phyloP scores from a whole-genome alignment of 2,113 vertebrate genomes.

The cattle (Bos taurus) region DNA sequence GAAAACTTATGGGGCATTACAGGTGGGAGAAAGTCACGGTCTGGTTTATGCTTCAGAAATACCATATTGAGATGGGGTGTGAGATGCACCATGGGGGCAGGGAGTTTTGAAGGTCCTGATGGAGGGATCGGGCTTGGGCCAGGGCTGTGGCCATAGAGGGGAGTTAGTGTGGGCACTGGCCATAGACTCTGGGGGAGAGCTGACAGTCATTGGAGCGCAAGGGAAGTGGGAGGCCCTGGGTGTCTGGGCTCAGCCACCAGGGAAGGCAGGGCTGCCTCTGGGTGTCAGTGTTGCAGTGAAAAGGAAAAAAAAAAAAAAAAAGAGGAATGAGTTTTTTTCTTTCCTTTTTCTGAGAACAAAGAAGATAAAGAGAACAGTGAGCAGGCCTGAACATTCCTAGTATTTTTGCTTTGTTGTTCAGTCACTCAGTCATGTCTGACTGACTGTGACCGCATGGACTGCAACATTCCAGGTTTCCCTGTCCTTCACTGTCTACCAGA shows the following conservation, averaged over 20 bases:
- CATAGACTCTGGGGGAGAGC: neutral
- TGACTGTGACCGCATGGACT: accelerated
- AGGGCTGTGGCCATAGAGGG: neutral
- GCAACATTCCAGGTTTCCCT: neutral
- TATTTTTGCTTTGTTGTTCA: neutral
- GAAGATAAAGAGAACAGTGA: neutral
- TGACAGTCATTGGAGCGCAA: neutral
- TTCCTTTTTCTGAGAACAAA: neutral
- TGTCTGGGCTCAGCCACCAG: neutral
- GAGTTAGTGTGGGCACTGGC: neutral
- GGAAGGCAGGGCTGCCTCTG: neutral
- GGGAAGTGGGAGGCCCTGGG: neutral
- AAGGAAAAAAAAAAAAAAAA: neutral
- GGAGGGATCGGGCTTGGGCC: neutral
- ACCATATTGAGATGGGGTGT: neutral
- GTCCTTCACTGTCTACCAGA: neutral
- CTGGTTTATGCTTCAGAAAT: neutral
- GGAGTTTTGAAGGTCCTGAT: neutral
- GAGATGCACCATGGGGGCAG: neutral
- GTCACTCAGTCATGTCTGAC: neutral
- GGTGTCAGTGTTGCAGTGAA: neutral
- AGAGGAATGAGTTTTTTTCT: neutral
- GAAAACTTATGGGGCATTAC: neutral
- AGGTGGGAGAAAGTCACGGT: neutral
- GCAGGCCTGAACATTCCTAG: neutral